Base-by-base conservation (phyloP, 2,888 invertebrate species). In the Lacanobia wlatinum region DNA sequence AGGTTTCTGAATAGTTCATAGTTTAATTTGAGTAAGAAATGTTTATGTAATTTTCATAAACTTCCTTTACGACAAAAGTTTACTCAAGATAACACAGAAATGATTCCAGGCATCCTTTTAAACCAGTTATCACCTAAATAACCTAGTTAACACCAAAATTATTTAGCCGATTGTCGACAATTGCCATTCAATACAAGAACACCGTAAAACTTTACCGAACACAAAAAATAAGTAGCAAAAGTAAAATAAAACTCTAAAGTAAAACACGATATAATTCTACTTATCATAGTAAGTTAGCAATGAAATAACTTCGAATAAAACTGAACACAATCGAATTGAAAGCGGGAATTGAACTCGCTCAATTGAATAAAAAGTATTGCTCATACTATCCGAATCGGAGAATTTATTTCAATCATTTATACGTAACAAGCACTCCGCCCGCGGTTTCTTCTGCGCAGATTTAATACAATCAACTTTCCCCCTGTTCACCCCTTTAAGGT, bases 251-350 rank as follows among this genome's bases (percentile, higher is more conserved):
- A 28, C 48, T 56, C 7, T 9, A 38, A 38, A 74, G 16, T 46
- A 38, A n/a, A 34, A 53, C 9, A 40, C 0, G 16, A 2, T 53
- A 7, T 14, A 48, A n/a, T 40, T 38, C 43, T 8, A 69, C 8
- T n/a, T 21, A 21, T 18, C n/a, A 50, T 9, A 28, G 12, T 18
- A 23, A 38, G 14, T 21, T 18, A 23, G 58, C 28, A 72, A 40
- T n/a, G 38, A 56, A 48, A 56, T 21, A 18, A 43, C 12, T 48
- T 56, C 40, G 12, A 50, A 9, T n/a, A 23, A 43, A 76, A 58
- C 23, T 34, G 12, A 34, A 58, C 34, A n/a, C 16, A 46, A 58
- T 38, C 50, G 5, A 23, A 50, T 58, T 18, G n/a, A 7, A 50
- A 40, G 16, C 16, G 8, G 1, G 4, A 16, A 14, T 21, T 28